A percentile compares a stretch with the other conserved stretches of the same genome.
Evolutionary conservation across 2,888 invertebrate species (phyloP).

Genomic region (Globia sparganii): DNA sequence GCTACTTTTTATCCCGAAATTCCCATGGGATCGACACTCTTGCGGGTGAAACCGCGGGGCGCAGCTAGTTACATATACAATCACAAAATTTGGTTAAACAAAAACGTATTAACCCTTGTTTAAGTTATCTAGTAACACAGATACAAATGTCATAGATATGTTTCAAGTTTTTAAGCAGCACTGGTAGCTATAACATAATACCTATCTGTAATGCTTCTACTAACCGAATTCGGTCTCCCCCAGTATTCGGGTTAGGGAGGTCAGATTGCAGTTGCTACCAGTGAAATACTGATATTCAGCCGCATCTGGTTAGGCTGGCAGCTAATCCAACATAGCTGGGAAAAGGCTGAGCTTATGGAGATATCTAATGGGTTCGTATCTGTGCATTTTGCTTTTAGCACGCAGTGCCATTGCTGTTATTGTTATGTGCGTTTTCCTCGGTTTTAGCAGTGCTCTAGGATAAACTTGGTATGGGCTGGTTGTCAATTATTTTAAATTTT

Average conservation of each 20-base stretch:
- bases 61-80: no score
- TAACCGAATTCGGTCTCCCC: constrained; percentile 47
- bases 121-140: not conserved
- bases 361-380: not conserved
- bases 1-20: no score
- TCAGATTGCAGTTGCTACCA: constrained; percentile 27
- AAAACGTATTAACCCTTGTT: no score
- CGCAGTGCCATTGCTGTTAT: not conserved
- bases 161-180: constrained; percentile 37
- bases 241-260: constrained; percentile 44
- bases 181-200: not conserved
- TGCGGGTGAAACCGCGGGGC: no score
- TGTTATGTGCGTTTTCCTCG: not conserved
- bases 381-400: constrained; percentile 19
- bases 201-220: not conserved
- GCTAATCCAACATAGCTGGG: constrained; percentile 16
- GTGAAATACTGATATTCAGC: constrained; percentile 43
- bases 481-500: not conserved
- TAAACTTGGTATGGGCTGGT: not conserved
- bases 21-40: no score
- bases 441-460: not conserved
- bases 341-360: not conserved
- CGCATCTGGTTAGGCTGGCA: constrained; percentile 24
- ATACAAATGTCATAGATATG: constrained; percentile 11
- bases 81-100: no score